Conservation (phyloP, 2,113 vertebrate genomes). For the Lagopus muta region DNA sequence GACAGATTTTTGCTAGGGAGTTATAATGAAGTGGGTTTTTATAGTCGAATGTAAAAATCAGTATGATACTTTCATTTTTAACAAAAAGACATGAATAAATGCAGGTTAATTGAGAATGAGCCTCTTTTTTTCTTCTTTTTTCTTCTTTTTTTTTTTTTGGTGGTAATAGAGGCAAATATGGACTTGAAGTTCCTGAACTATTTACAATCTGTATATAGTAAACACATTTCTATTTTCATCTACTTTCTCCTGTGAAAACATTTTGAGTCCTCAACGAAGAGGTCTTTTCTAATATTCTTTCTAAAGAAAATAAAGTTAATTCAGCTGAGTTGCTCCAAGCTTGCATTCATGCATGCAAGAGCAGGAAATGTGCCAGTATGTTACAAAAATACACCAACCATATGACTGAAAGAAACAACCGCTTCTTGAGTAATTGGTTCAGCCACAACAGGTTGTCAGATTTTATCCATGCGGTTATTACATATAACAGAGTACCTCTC, state of each 20-base stretch:
- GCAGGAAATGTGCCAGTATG: neutral
- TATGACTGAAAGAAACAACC: neutral
- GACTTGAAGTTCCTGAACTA: neutral
- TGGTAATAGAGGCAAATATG: neutral
- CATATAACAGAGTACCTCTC: neutral
- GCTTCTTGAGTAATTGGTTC: neutral
- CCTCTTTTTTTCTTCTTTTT: neutral
- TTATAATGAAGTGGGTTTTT: neutral
- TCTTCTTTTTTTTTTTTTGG: neutral
- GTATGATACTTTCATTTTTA: neutral
- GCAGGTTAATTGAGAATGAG: neutral
- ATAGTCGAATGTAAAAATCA: neutral
- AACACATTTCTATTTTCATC: slow-evolving; percentile 5
- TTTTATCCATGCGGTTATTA: neutral
- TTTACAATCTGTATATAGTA: neutral
- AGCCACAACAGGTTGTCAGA: neutral
- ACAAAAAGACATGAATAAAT: neutral
- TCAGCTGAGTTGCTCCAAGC: slow-evolving; percentile 10
- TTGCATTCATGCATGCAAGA: slow-evolving; percentile 5
- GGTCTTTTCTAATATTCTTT: slow-evolving; percentile 22
- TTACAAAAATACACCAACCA: slow-evolving; percentile 8
- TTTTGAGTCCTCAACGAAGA: neutral
- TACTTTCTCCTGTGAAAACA: neutral
- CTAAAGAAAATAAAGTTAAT: slow-evolving; percentile 15
- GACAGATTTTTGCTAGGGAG: neutral